Percentiles rank a stretch among this genome's conserved stretches.
These are phyloP conservation scores for Falco berigora DNA, from an alignment of 2,797 vertebrate species.

Conservation along the genomic window DNA sequence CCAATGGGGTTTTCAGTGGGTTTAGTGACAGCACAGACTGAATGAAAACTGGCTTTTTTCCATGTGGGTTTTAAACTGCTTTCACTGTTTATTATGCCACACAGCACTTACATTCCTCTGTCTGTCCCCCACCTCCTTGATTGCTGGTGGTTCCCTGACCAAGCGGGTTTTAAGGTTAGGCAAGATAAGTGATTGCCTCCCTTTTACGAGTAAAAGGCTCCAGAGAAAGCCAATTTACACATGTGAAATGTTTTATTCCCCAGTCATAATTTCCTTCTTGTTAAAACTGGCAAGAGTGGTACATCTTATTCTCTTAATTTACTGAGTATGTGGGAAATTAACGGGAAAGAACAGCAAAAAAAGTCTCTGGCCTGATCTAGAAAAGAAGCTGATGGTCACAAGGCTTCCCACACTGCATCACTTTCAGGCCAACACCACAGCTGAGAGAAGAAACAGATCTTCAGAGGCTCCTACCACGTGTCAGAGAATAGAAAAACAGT, in stretches of 20 bases:
- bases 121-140: background rate
- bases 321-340: background rate
- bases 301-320: background rate
- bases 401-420: background rate
- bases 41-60: background rate
- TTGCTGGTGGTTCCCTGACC: background rate
- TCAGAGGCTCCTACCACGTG: background rate
- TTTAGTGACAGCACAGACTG: background rate
- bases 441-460: background rate
- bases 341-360: background rate
- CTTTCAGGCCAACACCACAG: background rate
- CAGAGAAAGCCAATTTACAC: background rate
- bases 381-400: background rate
- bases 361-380: background rate
- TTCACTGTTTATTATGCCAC: background rate
- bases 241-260: background rate
- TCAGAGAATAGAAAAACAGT: background rate
- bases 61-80: background rate
- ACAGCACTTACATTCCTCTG: background rate
- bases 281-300: background rate
- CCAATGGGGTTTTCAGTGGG: background rate
- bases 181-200: background rate
- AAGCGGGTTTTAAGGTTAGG: background rate
- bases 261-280: background rate
- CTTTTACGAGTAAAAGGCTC: background rate